Evolutionary conservation across 2,113 vertebrate species (phyloP), one percentile per base, ranked within the genome.

Genomic region (Mastomys coucha): DNA sequence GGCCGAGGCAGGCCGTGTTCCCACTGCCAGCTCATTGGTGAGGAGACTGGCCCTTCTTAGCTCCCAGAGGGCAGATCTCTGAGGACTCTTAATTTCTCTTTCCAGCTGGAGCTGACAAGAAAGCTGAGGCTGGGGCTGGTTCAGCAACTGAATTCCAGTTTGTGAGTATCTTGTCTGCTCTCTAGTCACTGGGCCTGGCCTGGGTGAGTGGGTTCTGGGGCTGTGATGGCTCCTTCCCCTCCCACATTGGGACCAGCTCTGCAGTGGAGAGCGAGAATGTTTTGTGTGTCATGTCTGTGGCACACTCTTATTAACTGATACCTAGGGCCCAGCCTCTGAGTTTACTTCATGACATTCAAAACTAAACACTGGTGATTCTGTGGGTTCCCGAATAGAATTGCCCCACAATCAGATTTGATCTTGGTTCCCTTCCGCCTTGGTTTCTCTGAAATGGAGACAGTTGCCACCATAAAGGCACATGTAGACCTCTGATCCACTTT

Each of bases 71-170:
- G 88, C 5, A 94, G 81, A 70, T 11, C 1, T 19, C 33, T 4
- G 19, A 22, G 45, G 17, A 70, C 7, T 75, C 24, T 80, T 12
- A 92, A 58, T 69, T 88, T 98, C 31, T 97, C 77, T 12, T 97
- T 95, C 1, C 94, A 99, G 99, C 99, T 98, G 99, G 99, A 95
- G 99, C 99, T 76, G 99, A 99, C 98, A 99, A 99, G 99, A 99
- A 99, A 97, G 99, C 99, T 0, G 99, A 99, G 97, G 99, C 99
- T 1, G 99, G 99, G 75, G 99, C 99, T 97, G 99, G 99, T 98
- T 99, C 99, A 92, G 99, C 99, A 39, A 99, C 99, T 1, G 99
- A 99, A 97, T 99, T 99, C 98, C 99, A 99, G 97, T 99, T 99
- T 39, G 99, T 99, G 98, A 99, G 99, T 99, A 98, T 97, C 88